Evolutionary conservation across 2,888 invertebrate species (phyloP), one percentile per base, ranked within the genome.

Genomic region (Cheilosia variabilis): DNA sequence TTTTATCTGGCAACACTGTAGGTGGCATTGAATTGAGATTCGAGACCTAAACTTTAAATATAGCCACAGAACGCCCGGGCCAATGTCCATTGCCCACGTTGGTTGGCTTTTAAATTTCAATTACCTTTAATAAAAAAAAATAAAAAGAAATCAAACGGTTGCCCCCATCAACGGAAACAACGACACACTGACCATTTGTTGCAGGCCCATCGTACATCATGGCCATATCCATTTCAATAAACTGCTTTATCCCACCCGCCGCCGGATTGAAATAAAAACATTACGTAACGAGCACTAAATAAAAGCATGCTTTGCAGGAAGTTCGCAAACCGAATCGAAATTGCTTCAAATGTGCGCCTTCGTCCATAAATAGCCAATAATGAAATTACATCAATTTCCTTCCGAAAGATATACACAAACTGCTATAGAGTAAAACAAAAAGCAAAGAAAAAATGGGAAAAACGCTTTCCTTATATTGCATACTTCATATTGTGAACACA

Each of bases 401-500:
- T 60, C 34, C 37, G 45, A 53, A 57, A 47, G 34, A 66, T 50
- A 66, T 27, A 43, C 47, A 53, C 31, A 55, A 47, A 63, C 41
- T 22, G 10, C 17, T 43, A 15, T 37, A 53, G 13, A 19, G 24
- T 15, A 9, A 10, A 19, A 4, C 6, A 19, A 27, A 62, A 19
- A 27, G 1, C 45, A 63, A 76, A 22, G 37, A 19, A 52, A 53
- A 37, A 50, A 31, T 7, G 19, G 6, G 5, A 41, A 27, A 72
- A 79, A 75, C 75, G 75, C 79, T 75, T 76, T 60, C 68, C 27
- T 19, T 69, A 80, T 84, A 84, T 84, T 84, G 71, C 80, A 80
- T 80, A 80, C 79, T 84, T 84, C 84, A 84, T 75, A 69, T 75
- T 71, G 69, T 75, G 79, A 75, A 45, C 75, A 58, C 47, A 68